Percentiles rank a stretch among this genome's conserved stretches.
Conservation (phyloP, 35 echinoderm and acorn worm genomes). For the Apostichopus parvimensis region DNA sequence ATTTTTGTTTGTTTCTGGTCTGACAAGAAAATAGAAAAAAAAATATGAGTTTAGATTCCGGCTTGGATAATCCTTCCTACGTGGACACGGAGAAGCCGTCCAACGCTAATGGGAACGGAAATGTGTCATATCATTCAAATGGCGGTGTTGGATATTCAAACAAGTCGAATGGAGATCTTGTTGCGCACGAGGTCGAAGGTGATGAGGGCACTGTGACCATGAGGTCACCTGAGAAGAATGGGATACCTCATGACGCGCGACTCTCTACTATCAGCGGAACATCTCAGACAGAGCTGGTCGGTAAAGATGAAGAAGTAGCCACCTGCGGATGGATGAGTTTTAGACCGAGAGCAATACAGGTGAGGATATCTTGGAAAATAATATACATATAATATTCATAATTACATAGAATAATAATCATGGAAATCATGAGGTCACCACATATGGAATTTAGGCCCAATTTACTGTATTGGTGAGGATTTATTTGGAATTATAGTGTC, state of each 20-base stretch:
- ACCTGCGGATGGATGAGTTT: conserved; percentile 57
- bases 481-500: too few species aligned
- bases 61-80: conserved; percentile 16
- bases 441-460: too few species aligned
- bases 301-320: conserved; percentile 34
- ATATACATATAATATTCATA: too few species aligned
- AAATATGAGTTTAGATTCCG: conserved; percentile 21
- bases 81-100: background rate
- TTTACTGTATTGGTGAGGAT: too few species aligned
- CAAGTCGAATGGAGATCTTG: conserved; percentile 8
- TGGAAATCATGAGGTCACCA: too few species aligned
- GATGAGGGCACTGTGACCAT: background rate
- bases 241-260: background rate
- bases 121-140: background rate
- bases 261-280: conserved; percentile 2
- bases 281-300: background rate
- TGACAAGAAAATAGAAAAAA: too few species aligned
- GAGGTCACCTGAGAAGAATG: background rate
- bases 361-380: background rate
- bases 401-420: too few species aligned
- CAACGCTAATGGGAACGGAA: background rate
- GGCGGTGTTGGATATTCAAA: background rate
- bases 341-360: conserved; percentile 49
- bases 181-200: background rate
- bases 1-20: too few species aligned